These are phyloP conservation scores for Arnoldichthys spilopterus DNA, from an alignment of 2,797 vertebrate genomes.

Conservation along the genomic window DNA sequence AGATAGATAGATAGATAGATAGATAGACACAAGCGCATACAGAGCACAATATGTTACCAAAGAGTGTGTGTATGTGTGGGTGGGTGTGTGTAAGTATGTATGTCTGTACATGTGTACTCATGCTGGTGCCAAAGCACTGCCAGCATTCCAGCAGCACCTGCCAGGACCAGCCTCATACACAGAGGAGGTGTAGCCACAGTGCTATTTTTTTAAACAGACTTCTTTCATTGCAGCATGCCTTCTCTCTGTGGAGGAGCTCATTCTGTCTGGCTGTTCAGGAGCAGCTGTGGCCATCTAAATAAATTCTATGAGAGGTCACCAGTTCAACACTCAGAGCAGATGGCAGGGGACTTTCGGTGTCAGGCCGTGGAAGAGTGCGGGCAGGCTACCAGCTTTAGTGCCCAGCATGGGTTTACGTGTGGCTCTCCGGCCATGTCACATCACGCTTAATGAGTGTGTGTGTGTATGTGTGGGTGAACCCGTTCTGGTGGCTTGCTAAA, in stretches of 20 bases:
- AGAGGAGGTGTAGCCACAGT: constrained; percentile 27
- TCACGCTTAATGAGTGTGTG: constrained; percentile 32
- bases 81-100: constrained; percentile 11
- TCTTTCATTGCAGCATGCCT: constrained; percentile 38
- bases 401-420: constrained; percentile 28
- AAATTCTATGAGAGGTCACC: constrained; percentile 58
- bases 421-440: constrained; percentile 45
- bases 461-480: constrained; percentile 20
- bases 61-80: neutral
- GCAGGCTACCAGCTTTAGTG: constrained; percentile 48
- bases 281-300: constrained; percentile 65
- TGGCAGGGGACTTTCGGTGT: constrained; percentile 65
- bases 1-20: neutral
- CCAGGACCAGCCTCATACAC: neutral
- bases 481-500: constrained; percentile 5
- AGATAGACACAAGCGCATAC: too few relatives aligned
- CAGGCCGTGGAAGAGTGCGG: constrained; percentile 57
- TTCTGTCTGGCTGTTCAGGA: constrained; percentile 43
- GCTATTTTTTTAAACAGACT: neutral
- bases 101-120: neutral
- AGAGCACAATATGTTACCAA: neutral
- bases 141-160: constrained; percentile 32
- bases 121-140: constrained; percentile 14
- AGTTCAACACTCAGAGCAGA: constrained; percentile 63
- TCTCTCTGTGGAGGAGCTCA: constrained; percentile 13